Percentiles rank a stretch among this genome's conserved stretches.
phyloP scores from a whole-genome alignment of 2,113 vertebrate genomes.

The Strigops habroptila region DNA sequence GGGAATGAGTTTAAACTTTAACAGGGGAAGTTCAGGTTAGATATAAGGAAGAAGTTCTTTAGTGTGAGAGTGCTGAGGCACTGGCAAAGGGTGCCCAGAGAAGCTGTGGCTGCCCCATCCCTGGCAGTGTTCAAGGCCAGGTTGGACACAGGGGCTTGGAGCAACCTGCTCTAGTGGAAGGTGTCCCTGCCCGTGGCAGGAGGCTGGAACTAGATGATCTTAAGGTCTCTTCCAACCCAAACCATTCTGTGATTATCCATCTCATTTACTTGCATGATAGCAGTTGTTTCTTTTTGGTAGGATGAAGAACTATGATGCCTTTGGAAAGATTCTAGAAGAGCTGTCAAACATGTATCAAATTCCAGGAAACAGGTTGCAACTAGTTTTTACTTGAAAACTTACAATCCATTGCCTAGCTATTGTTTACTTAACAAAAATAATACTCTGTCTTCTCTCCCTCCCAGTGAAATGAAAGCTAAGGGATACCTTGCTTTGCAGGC shows the following conservation, averaged over 20 bases:
- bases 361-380: slow-evolving; percentile 78
- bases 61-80: background rate
- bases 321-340: slow-evolving; percentile 73
- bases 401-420: background rate
- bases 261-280: background rate
- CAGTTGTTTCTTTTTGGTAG: slow-evolving; percentile 58
- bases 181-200: background rate
- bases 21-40: background rate
- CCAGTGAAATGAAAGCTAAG: slow-evolving; percentile 77
- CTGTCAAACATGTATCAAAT: slow-evolving; percentile 76
- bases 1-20: background rate
- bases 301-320: slow-evolving; percentile 76
- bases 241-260: background rate
- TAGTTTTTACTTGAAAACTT: background rate
- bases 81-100: background rate
- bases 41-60: background rate
- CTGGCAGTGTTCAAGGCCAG: background rate
- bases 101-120: background rate
- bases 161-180: background rate
- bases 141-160: background rate
- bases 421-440: background rate
- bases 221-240: background rate
- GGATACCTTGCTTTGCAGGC: slow-evolving; percentile 73
- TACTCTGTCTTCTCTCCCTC: background rate
- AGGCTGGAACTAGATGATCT: background rate